Evolutionary conservation across 2,113 vertebrate species (phyloP).

Genomic region (Tympanuchus pallidicinctus): DNA sequence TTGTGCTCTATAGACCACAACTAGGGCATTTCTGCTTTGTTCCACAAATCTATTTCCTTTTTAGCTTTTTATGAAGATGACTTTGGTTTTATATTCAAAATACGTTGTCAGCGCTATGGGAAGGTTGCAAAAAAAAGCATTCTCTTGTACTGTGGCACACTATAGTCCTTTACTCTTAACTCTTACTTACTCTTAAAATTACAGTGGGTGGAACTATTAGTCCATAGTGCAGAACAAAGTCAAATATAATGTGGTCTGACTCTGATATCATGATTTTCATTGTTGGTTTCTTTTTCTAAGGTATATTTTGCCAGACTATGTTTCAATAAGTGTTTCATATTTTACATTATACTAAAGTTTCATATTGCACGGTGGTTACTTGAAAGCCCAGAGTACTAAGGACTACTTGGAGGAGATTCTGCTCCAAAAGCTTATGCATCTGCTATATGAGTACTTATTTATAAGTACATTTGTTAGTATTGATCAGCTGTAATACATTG

Average conservation of each 20-base stretch:
- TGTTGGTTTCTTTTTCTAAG: neutral
- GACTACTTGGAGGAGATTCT: neutral
- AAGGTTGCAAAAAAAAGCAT: neutral
- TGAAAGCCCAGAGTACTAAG: neutral
- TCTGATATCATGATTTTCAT: neutral
- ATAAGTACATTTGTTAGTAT: neutral
- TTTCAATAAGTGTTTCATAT: neutral
- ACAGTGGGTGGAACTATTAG: neutral
- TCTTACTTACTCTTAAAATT: neutral
- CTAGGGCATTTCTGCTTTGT: slow-evolving; percentile 1
- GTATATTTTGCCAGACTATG: neutral
- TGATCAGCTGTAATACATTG: neutral
- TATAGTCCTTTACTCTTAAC: neutral
- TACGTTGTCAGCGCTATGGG: slow-evolving; percentile 9
- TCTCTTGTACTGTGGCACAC: neutral
- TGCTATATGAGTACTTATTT: neutral
- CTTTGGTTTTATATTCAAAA: slow-evolving; percentile 30
- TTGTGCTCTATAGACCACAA: slow-evolving; percentile 50
- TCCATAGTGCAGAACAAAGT: neutral
- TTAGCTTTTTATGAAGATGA: slow-evolving; percentile 31
- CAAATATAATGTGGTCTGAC: neutral
- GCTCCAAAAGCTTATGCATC: neutral
- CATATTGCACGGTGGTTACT: neutral
- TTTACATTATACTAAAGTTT: neutral
- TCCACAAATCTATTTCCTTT: slow-evolving; percentile 24